Evolutionary conservation across 2,888 invertebrate species (phyloP), one percentile per base, ranked within the genome.

Genomic region (Spilosoma lubricipeda): DNA sequence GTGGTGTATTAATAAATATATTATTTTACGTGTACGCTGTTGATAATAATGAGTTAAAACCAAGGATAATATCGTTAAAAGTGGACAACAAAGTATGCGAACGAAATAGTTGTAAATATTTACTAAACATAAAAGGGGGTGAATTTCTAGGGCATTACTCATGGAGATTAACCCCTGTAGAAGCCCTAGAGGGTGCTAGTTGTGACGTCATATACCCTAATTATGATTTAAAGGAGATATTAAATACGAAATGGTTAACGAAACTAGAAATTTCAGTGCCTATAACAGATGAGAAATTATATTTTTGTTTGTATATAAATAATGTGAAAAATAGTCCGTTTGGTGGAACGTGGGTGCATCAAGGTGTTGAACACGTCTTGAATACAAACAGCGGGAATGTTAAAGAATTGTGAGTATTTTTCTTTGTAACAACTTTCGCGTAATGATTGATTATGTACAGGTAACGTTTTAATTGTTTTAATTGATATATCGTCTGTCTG

Each of bases 261-360:
- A 88, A 84, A 79, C 64, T 94, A 0, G 91, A 94, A 82, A 84
- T 95, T 27, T 74, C 85, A 7, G 84, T 95, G 66, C 94, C 95
- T 30, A 77, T 81, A 67, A 68, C 70, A 8, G 81, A 87, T 56
- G 90, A 83, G 18, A 94, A 88, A 89, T 88, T 93, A 82, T 94
- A 87, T 84, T 94, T 93, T 86, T 96, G 93, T 89, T 87, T 91
- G 78, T 91, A 84, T 77, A 84, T 91, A 79, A 90, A 82, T 76
- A 87, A 82, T 67, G 84, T 80, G 80, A 90, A 87, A 76, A 91
- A 87, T 78, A 85, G 79, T 69, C 91, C 92, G 5, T 91, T 92
- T 66, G 88, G 89, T 72, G 92, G 92, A 13, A 88, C 87, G 76
- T 96, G 96, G 96, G 88, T 93, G 78, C 96, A 96, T 86, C 96